Evolutionary conservation across 2,888 invertebrate species (phyloP).

Genomic region (Chironomus riparius): DNA sequence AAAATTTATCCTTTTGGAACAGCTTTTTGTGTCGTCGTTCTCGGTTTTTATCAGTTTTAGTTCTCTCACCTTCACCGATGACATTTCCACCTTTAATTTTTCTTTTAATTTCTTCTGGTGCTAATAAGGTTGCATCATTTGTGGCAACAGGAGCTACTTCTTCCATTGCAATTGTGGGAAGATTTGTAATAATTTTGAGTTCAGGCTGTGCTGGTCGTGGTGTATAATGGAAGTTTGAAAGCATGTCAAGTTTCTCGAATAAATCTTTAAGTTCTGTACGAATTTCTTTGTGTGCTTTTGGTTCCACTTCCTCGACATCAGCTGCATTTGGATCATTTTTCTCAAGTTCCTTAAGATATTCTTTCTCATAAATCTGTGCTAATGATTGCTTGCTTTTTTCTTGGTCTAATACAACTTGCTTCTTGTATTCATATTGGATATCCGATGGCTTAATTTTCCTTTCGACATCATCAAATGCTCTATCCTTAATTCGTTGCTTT

Average conservation of each 20-base stretch:
- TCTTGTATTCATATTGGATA: slow-evolving; percentile 75
- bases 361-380: slow-evolving; percentile 88
- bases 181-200: slow-evolving; percentile 79
- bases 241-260: slow-evolving; percentile 80
- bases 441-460: slow-evolving; percentile 77
- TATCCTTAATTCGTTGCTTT: slow-evolving; percentile 82
- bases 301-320: slow-evolving; percentile 55
- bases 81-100: slow-evolving; percentile 48
- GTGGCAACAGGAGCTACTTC: slow-evolving; percentile 89
- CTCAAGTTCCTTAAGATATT: slow-evolving; percentile 62
- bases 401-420: slow-evolving; percentile 78
- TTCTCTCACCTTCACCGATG: slow-evolving; percentile 68
- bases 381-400: slow-evolving; percentile 90
- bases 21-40: slow-evolving; percentile 80
- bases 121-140: slow-evolving; percentile 74
- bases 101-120: slow-evolving; percentile 83
- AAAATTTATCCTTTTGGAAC: slow-evolving; percentile 52
- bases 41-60: slow-evolving; percentile 78
- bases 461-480: slow-evolving; percentile 89
- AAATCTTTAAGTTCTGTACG: slow-evolving; percentile 61
- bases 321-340: slow-evolving; percentile 47
- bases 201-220: slow-evolving; percentile 81
- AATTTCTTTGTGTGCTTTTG: slow-evolving; percentile 71
- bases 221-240: slow-evolving; percentile 90
- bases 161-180: slow-evolving; percentile 86